These are phyloP conservation scores for Climacteris rufus DNA, from an alignment of 2,113 vertebrate genomes.

Conservation along the genomic window DNA sequence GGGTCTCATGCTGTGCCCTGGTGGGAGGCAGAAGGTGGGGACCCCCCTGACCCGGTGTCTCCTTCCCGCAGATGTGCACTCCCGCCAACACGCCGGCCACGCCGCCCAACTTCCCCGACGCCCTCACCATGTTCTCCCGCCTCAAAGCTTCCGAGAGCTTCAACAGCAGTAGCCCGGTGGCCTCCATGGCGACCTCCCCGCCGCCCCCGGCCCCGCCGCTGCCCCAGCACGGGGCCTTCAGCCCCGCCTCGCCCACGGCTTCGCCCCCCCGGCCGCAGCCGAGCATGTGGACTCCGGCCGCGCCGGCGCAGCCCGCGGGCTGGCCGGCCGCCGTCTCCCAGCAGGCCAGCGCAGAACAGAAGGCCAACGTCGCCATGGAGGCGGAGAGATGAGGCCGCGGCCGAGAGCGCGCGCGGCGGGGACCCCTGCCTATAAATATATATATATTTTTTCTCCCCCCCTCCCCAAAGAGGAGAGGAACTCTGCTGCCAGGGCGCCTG, in stretches of 20 bases:
- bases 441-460: neutral
- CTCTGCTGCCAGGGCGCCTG: constrained; percentile 32
- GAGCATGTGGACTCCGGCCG: constrained; percentile 87
- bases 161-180: constrained; percentile 80
- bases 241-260: constrained; percentile 83
- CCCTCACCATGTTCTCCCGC: constrained; percentile 95
- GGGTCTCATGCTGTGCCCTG: neutral
- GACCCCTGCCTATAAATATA: constrained; percentile 45
- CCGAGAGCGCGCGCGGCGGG: constrained; percentile 36
- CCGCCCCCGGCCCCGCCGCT: constrained; percentile 79
- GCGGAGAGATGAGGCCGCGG: constrained; percentile 91
- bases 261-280: constrained; percentile 78
- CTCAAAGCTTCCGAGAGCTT: constrained; percentile 93
- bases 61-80: constrained; percentile 89
- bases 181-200: constrained; percentile 85
- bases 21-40: neutral
- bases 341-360: constrained; percentile 83
- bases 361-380: constrained; percentile 91
- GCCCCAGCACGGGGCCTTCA: constrained; percentile 72
- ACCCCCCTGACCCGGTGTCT: neutral
- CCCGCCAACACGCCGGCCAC: constrained; percentile 97
- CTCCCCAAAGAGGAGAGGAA: constrained; percentile 41
- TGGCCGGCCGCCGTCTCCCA: constrained; percentile 83
- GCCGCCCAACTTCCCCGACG: constrained; percentile 94
- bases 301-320: constrained; percentile 77